phyloP scores from a whole-genome alignment of 2,797 vertebrate species.

The Fundulus diaphanus region DNA sequence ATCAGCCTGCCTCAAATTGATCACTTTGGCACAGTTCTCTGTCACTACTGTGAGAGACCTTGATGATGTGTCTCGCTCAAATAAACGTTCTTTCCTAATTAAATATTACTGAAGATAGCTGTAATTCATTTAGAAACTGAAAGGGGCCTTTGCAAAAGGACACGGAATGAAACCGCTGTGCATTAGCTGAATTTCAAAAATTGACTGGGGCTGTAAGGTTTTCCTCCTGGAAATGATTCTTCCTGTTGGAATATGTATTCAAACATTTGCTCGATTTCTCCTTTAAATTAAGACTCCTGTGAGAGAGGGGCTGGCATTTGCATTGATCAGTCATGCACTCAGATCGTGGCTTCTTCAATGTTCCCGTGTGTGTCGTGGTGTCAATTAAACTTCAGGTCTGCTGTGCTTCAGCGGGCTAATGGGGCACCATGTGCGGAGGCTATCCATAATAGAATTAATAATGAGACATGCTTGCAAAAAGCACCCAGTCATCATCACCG shows the following conservation, averaged over 20 bases:
- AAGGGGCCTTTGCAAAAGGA: background rate
- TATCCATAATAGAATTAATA: conserved; percentile 70
- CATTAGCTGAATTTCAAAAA: conserved; percentile 6
- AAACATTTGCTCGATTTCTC: conserved; percentile 40
- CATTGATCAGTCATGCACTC: conserved; percentile 58
- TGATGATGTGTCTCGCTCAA: conserved; percentile 26
- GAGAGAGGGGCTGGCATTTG: conserved; percentile 59
- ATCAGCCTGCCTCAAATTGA: conserved; percentile 38
- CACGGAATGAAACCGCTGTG: background rate
- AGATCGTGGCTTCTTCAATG: conserved; percentile 44
- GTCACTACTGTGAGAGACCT: conserved; percentile 35
- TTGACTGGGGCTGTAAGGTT: background rate
- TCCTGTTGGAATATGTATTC: conserved; percentile 47
- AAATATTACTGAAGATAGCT: conserved; percentile 16
- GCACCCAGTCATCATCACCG: conserved; percentile 39
- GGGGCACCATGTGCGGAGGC: conserved; percentile 52
- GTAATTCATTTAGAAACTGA: background rate
- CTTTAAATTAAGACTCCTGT: conserved; percentile 25
- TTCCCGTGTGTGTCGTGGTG: conserved; percentile 52
- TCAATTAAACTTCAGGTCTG: conserved; percentile 70
- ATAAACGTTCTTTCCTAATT: conserved; percentile 33
- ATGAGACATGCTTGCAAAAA: conserved; percentile 47
- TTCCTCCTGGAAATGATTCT: background rate
- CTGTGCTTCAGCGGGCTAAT: conserved; percentile 55
- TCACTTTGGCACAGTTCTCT: conserved; percentile 40